Conservation (phyloP, 1,140 invertebrate genomes). For the Calephelis virginiensis region DNA sequence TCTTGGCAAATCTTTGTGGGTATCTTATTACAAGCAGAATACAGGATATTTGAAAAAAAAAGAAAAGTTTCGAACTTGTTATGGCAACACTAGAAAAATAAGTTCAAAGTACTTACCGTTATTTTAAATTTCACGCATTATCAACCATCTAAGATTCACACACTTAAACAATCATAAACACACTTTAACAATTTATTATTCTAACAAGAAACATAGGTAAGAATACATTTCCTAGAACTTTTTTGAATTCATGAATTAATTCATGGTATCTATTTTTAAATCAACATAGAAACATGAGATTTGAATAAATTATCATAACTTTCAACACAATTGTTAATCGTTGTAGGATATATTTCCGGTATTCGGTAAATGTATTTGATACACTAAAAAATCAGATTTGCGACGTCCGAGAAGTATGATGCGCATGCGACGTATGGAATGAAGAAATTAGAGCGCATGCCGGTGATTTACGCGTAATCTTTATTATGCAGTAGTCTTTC, state of each 20-base stretch:
- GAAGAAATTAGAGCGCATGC: conserved; percentile 33
- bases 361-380: neutral
- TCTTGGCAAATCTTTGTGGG: too few relatives aligned
- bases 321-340: neutral
- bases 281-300: neutral
- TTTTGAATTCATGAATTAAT: neutral
- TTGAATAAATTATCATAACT: conserved; percentile 1
- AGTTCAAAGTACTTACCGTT: too few relatives aligned
- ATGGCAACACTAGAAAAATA: too few relatives aligned
- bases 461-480: conserved; percentile 25
- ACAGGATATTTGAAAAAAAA: too few relatives aligned
- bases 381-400: conserved; percentile 26
- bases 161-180: too few relatives aligned
- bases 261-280: neutral
- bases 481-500: conserved; percentile 18
- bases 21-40: too few relatives aligned
- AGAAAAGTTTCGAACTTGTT: too few relatives aligned
- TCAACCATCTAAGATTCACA: too few relatives aligned
- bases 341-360: neutral
- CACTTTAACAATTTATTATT: too few relatives aligned
- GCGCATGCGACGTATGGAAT: conserved; percentile 52
- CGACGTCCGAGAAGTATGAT: conserved; percentile 49
- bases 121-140: too few relatives aligned
- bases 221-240: neutral
- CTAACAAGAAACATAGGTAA: too few relatives aligned